Evolutionary conservation across 1,140 invertebrate genomes (phyloP).

Genomic region (Chelonus insularis): DNA sequence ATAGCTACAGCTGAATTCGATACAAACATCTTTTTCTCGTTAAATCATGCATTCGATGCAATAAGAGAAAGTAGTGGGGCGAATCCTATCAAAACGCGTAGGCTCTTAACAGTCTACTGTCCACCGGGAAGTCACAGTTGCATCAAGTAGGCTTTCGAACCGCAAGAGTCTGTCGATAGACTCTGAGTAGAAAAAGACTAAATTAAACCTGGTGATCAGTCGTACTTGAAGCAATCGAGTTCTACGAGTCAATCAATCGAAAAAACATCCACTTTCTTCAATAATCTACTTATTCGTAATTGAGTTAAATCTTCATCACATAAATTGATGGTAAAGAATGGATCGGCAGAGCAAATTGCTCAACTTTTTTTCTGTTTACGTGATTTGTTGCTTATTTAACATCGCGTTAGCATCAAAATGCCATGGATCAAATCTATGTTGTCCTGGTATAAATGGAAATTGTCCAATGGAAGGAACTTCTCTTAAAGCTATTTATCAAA

Average conservation of each 20-base stretch:
- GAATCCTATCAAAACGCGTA: conserved; percentile 10
- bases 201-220: neutral
- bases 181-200: neutral
- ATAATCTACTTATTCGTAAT: neutral
- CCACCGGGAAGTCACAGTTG: conserved; percentile 13
- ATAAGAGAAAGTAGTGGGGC: neutral
- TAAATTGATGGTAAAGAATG: conserved; percentile 2
- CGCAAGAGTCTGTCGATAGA: neutral
- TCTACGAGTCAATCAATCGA: too few species aligned
- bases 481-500: conserved; percentile 76
- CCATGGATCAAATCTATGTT: conserved; percentile 71
- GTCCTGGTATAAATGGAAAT: conserved; percentile 75
- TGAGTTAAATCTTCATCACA: neutral
- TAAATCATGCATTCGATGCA: too few species aligned
- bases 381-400: neutral
- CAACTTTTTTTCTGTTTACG: neutral
- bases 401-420: conserved; percentile 62
- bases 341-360: neutral
- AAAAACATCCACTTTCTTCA: too few species aligned
- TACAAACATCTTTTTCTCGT: too few species aligned
- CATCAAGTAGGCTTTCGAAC: conserved; percentile 6
- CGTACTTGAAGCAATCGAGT: neutral
- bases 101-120: conserved; percentile 5
- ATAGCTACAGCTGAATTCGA: too few species aligned
- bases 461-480: conserved; percentile 80